phyloP scores from a whole-genome alignment of 1,140 invertebrate species.

The Drosophila sechellia region DNA sequence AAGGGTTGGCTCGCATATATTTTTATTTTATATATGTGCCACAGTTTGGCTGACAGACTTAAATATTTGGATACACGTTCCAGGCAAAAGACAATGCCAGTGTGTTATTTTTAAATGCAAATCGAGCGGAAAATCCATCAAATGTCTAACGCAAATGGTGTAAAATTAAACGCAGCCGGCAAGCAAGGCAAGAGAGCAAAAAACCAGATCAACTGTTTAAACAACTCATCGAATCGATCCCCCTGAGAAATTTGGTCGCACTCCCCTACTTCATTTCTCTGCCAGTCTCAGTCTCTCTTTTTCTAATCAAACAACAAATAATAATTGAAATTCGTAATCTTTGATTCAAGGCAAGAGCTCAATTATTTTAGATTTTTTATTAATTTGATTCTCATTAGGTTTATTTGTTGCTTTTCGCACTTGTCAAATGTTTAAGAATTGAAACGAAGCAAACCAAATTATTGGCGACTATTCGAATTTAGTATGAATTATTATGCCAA shows the following conservation, averaged over 20 bases:
- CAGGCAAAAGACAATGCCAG: constrained; percentile 19
- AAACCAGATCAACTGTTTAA: constrained; percentile 67
- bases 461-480: constrained; percentile 68
- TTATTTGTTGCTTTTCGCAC: constrained; percentile 21
- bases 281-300: neutral
- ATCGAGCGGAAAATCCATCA: constrained; percentile 59
- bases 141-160: constrained; percentile 51
- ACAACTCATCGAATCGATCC: constrained; percentile 65
- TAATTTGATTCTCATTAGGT: constrained; percentile 43
- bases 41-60: neutral
- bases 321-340: constrained; percentile 20
- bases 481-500: constrained; percentile 73
- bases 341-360: constrained; percentile 25
- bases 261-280: neutral
- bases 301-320: constrained; percentile 6
- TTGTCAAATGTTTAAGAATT: neutral
- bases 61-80: constrained; percentile 64
- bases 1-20: constrained; percentile 1
- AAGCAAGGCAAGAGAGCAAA: neutral
- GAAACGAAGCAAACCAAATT: constrained; percentile 17
- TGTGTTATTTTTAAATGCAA: constrained; percentile 53
- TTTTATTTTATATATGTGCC: neutral
- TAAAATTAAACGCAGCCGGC: constrained; percentile 62
- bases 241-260: constrained; percentile 4
- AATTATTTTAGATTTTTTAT: constrained; percentile 45